Conservation (phyloP, 2,113 vertebrate species). For the Ploceus nigricollis region DNA sequence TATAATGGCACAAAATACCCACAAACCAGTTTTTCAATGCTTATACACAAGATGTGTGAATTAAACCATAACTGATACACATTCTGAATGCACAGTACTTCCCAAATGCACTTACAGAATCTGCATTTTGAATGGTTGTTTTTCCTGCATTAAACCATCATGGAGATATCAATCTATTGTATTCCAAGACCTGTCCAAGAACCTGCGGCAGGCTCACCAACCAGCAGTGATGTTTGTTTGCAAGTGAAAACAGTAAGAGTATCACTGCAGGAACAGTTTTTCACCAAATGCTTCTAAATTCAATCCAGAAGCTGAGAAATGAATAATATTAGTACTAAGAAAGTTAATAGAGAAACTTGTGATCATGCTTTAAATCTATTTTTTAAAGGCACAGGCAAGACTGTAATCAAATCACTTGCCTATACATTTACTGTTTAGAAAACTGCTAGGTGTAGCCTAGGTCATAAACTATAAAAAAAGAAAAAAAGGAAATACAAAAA, state of each 20-base stretch:
- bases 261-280: neutral
- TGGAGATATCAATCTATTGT: neutral
- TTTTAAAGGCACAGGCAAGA: neutral
- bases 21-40: neutral
- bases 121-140: neutral
- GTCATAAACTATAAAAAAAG: neutral
- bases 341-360: neutral
- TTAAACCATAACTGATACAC: neutral
- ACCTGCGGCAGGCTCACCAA: neutral
- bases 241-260: neutral
- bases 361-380: neutral
- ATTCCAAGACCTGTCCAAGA: neutral
- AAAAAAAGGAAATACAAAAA: neutral
- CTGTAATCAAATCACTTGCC: neutral
- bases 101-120: neutral
- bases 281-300: neutral
- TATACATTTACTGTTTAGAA: neutral
- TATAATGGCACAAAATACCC: accelerated
- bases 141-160: neutral
- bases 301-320: neutral
- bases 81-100: neutral
- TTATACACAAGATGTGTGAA: neutral
- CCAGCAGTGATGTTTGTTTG: accelerated
- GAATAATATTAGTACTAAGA: neutral
- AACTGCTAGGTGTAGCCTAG: neutral